Base-by-base conservation (phyloP, 2,888 invertebrate genomes). In the Laothoe populi region DNA sequence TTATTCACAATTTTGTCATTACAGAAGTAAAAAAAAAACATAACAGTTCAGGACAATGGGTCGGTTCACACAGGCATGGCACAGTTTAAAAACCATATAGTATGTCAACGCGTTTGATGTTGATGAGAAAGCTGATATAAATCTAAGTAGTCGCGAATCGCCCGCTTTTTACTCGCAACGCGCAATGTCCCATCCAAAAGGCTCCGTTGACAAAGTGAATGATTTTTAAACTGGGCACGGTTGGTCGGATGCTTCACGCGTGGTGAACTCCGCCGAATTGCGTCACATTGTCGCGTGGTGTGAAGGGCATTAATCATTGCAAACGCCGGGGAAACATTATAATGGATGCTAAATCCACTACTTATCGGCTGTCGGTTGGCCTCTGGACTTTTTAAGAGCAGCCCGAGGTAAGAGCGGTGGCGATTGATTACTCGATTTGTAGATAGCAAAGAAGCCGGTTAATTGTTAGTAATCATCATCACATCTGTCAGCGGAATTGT, bases 311-410 rank as follows among this genome's bases (percentile, higher is more conserved):
- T 87, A 86, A 87, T 89, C 88, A 87, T 82, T 78, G 74, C 77
- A 74, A 82, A 77, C 76, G 79, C 74, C 77, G 76, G 77, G 75
- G 78, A 79, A 82, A 79, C 80, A 77, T 75, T 76, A 79, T 82
- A 86, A 84, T 84, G 81, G 82, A 75, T 73, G 81, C 81, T 84
- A 85, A 87, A 87, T 86, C 83, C 82, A 80, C 81, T 86, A 83
- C 84, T 87, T 86, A 85, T 81, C 84, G 81, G 71, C 67, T 70
- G 70, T 70, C 71, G 71, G 60, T 31, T 49, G 72, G 70, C 77
- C 71, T 76, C 69, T 82, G 77, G 74, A 79, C 77, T 78, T 73
- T 69, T 80, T 80, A 60, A 46, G 48, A 19, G 13, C 38, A 73
- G 74, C 62, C 1, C 59, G 70, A 74, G 63, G 45, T 13, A 66